These are phyloP conservation scores for Heliothis subflexa DNA, from an alignment of 1,140 invertebrate species.

Conservation along the genomic window DNA sequence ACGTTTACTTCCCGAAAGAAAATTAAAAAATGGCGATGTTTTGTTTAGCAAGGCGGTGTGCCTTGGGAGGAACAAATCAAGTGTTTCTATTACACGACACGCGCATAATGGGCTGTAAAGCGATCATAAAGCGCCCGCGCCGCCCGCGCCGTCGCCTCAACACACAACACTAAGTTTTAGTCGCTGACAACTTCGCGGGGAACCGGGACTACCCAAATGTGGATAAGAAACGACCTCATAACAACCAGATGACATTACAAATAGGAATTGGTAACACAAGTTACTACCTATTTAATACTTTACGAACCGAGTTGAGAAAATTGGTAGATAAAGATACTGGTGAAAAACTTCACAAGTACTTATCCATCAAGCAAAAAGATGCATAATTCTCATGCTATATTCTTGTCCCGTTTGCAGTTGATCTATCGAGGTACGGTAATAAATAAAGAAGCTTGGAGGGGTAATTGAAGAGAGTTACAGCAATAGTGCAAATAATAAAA, in stretches of 20 bases:
- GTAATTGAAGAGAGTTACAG: conserved; percentile 35
- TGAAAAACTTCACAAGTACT: too few species aligned
- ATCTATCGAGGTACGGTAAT: conserved; percentile 19
- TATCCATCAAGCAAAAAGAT: too few species aligned
- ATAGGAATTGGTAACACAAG: background rate
- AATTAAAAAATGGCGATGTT: conserved; percentile 44
- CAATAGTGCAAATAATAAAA: conserved; percentile 47
- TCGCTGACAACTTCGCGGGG: conserved; percentile 19
- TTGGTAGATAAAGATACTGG: too few species aligned
- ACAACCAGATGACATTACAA: background rate
- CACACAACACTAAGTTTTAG: conserved; percentile 37
- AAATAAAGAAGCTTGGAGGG: conserved; percentile 42
- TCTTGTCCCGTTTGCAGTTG: background rate
- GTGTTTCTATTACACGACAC: conserved; percentile 46
- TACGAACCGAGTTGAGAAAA: too few species aligned
- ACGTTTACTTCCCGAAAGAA: conserved; percentile 15
- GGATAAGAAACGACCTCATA: background rate
- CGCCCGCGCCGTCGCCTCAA: too few species aligned
- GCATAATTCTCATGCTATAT: background rate
- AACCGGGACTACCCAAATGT: background rate
- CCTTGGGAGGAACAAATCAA: conserved; percentile 41
- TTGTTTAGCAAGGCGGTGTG: conserved; percentile 38
- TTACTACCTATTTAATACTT: too few species aligned
- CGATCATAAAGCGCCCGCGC: conserved; percentile 48
- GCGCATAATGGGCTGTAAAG: conserved; percentile 53